Evolutionary conservation across 2,888 invertebrate species (phyloP), one percentile per base, ranked within the genome.

Genomic region (Notocelia uddmanniana): DNA sequence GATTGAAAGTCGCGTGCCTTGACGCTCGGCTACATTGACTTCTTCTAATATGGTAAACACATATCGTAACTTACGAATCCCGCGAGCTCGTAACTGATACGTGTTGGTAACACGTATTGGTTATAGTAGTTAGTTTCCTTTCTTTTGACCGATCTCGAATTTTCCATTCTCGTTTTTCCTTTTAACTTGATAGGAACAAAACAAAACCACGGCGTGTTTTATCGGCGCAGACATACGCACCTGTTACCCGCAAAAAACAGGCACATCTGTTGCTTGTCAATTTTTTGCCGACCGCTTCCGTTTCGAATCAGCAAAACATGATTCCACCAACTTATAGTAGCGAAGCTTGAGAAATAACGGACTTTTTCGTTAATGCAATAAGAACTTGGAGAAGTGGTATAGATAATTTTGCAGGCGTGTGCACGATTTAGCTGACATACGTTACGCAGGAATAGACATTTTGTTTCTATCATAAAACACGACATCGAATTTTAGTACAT

Each of bases 251-350:
- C 70, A 73, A 72, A 68, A 31, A 68, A 67, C 71, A 15, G 60
- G 55, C 68, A 52, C 74, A 75, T 75, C 71, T 75, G 75, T 69
- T 60, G 71, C 74, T 67, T 74, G 73, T 73, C 74, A 69, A 63
- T 69, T 75, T 70, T 75, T 74, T 74, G 66, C 67, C 52, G 68
- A 67, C 41, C 50, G 60, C 60, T 73, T 75, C 75, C 75, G 74
- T 71, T 63, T 57, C 54, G 23, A 70, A 62, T 54, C 57, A 45
- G 62, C 68, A 57, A 54, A 60, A 68, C 55, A 54, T 41, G 26
- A 41, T 9, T 54, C 6, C 18, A 45, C 34, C 18, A 52, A 10
- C 15, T 18, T 63, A 34, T 60, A 3, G 6, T 15, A 11, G 59
- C 15, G 23, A 48, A 23, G 37, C n/a, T 52, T 64, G 19, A 21